Evolutionary conservation across 2,888 invertebrate genomes (phyloP), one percentile per base, ranked within the genome.

Genomic region (Vanessa cardui): DNA sequence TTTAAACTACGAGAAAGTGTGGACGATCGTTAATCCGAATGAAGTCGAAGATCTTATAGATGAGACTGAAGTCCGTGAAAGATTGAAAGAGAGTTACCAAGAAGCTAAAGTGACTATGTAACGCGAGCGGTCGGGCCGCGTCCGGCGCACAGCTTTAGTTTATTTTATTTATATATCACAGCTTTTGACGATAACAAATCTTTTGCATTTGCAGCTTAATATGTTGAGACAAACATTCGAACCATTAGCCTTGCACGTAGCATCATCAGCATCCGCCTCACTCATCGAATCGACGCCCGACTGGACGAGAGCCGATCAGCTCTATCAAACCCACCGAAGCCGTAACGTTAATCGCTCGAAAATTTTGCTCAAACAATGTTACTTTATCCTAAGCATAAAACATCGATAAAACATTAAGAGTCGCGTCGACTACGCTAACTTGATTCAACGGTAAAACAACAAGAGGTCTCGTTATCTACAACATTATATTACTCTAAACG

Each of bases 181-280:
- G 92, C 92, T 92, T 92, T 92, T 92, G 92, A 92, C 92, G 92
- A 92, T 92, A 90, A 92, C 90, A 90, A 91, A 92, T 90, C 89
- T 91, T 91, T 92, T 92, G 91, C 92, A 90, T 88, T 91, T 90
- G 90, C 87, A 90, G 91, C 89, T 91, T 88, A 82, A 84, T 83
- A 83, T 79, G 90, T 87, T 89, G 89, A 89, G 87, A 84, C 81
- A 85, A 90, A 88, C 84, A 80, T 90, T 88, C 92, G 91, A 92
- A 90, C 92, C 86, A 90, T 87, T 83, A 86, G 83, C 85, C 79
- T 79, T 76, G 71, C 73, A 65, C 71, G 70, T 70, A 73, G 74
- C 61, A 65, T 69, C 69, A 72, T 69, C 73, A 12, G 16, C 66
- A 74, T 77, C 77, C 77, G 77, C 79, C 74, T 77, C 72, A 71